Conservation (phyloP, 1,140 invertebrate species). For the Chlorops oryzae region DNA sequence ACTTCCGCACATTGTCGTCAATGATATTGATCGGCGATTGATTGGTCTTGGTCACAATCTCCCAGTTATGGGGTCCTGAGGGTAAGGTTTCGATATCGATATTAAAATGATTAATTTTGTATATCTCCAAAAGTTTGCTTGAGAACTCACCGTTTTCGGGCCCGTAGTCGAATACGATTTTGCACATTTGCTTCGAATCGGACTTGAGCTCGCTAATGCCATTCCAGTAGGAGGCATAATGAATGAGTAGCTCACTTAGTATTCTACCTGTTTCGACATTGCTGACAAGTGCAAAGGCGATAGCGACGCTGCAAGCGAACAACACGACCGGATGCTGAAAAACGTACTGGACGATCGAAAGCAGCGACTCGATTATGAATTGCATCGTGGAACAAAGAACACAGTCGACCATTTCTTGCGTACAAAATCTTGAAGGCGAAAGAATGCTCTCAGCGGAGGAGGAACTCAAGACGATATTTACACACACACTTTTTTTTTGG, state of each 20-base stretch:
- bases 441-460: no score
- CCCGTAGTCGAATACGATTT: slow-evolving; percentile 8
- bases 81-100: slow-evolving; percentile 6
- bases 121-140: background rate
- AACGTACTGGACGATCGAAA: background rate
- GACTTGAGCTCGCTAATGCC: background rate
- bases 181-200: background rate
- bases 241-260: no score
- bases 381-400: background rate
- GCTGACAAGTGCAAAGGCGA: no score
- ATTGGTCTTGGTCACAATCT: slow-evolving; percentile 21
- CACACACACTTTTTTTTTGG: no score
- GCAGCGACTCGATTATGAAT: background rate
- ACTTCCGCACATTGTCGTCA: slow-evolving; percentile 24
- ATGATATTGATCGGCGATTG: slow-evolving; percentile 49
- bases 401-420: background rate
- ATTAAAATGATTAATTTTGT: background rate
- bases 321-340: background rate
- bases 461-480: background rate
- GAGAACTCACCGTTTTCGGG: slow-evolving; percentile 6
- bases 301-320: no score
- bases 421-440: background rate
- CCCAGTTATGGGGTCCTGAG: slow-evolving; percentile 47
- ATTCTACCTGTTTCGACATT: no score
- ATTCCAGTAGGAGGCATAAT: no score